phyloP scores from a whole-genome alignment of 2,113 vertebrate genomes.

The Pseudonaja textilis region DNA sequence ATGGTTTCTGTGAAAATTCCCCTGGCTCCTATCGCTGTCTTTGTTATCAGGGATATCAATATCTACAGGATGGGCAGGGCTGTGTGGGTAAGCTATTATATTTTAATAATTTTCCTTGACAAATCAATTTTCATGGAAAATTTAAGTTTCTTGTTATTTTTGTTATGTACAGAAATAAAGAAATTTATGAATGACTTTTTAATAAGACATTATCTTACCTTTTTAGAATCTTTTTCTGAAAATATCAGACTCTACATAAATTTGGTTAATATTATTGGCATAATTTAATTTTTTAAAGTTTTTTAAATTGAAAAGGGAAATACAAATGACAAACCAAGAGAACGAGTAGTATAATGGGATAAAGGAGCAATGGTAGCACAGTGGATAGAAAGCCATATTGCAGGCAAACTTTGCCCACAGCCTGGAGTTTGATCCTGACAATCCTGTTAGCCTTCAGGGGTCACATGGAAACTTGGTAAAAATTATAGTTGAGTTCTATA shows the following conservation, averaged over 20 bases:
- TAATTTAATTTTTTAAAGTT: conserved; percentile 28
- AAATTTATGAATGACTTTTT: conserved; percentile 9
- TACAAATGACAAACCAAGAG: neutral
- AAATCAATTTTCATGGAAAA: neutral
- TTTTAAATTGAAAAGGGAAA: conserved; percentile 21
- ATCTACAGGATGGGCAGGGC: conserved; percentile 77
- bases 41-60: conserved; percentile 92
- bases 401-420: neutral
- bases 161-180: neutral
- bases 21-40: conserved; percentile 89
- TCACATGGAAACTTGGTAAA: neutral
- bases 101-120: conserved; percentile 4
- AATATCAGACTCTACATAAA: conserved; percentile 24
- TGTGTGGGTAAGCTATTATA: conserved; percentile 84
- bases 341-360: neutral
- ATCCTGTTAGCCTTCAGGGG: neutral
- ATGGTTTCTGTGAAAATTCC: conserved; percentile 91
- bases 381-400: neutral
- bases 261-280: neutral
- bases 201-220: conserved; percentile 27
- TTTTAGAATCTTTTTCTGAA: conserved; percentile 13
- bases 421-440: neutral
- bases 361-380: neutral
- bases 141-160: neutral
- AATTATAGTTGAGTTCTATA: neutral